A percentile compares a stretch with the other conserved stretches of the same genome.
Evolutionary conservation across 2,113 vertebrate genomes (phyloP).

Genomic region (Cebus imitator): DNA sequence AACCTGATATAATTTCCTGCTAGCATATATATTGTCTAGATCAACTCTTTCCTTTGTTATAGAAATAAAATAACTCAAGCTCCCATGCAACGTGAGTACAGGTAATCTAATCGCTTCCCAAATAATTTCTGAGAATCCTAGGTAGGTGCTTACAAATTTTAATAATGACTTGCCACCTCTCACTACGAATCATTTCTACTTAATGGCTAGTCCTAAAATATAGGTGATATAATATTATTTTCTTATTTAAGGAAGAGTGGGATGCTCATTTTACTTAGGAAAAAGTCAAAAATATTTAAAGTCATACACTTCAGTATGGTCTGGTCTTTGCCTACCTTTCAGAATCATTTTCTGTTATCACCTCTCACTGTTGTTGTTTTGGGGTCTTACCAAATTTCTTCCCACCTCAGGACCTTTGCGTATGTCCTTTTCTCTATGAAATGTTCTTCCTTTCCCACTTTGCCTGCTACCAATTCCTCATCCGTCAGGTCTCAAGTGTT

Average conservation of each 20-base stretch:
- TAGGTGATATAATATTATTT: neutral
- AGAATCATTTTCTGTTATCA: neutral
- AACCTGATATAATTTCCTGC: neutral
- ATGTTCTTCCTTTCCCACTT: neutral
- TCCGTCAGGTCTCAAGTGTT: neutral
- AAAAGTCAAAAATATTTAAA: neutral
- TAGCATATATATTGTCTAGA: neutral
- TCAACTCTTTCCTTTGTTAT: neutral
- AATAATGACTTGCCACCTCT: neutral
- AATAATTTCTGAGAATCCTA: constrained; percentile 1
- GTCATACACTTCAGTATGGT: neutral
- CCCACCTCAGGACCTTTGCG: neutral
- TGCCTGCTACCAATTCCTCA: neutral
- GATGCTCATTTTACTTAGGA: neutral
- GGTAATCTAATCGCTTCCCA: neutral
- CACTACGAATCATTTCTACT: neutral
- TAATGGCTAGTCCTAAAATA: neutral
- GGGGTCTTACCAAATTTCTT: neutral
- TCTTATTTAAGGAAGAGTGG: neutral
- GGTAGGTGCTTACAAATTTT: neutral
- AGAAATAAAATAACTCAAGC: constrained; percentile 13
- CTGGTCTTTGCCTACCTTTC: neutral
- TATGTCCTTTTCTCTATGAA: neutral
- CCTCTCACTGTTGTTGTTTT: neutral
- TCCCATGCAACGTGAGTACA: neutral